phyloP scores from a whole-genome alignment of 2,113 vertebrate genomes.

The Chaenocephalus aceratus region DNA sequence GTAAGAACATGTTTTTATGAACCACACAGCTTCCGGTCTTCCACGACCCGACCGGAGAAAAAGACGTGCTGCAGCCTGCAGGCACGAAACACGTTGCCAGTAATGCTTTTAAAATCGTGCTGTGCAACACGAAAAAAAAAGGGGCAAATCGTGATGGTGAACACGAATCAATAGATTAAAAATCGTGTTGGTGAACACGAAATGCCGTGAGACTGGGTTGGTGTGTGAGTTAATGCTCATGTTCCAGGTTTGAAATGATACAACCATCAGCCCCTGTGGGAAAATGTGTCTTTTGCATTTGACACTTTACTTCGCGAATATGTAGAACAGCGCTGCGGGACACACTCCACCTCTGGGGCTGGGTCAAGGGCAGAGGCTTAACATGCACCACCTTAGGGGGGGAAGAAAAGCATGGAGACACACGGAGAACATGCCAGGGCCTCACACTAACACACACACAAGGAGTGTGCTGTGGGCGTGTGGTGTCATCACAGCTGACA shows the following conservation, averaged over 20 bases:
- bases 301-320: slow-evolving; percentile 19
- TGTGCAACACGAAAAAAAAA: too few species aligned
- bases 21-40: too few species aligned
- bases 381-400: slow-evolving; percentile 31
- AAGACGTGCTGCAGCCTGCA: too few species aligned
- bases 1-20: too few species aligned
- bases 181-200: too few species aligned
- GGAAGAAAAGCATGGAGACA: slow-evolving; percentile 13
- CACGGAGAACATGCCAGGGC: background rate
- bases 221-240: slow-evolving; percentile 8
- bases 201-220: too few species aligned
- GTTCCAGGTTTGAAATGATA: slow-evolving; percentile 8
- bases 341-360: slow-evolving; percentile 3
- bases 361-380: slow-evolving; percentile 45
- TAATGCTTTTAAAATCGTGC: too few species aligned
- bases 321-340: slow-evolving; percentile 19
- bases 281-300: slow-evolving; percentile 23
- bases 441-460: slow-evolving; percentile 9
- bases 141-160: too few species aligned
- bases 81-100: too few species aligned
- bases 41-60: too few species aligned
- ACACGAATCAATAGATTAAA: too few species aligned
- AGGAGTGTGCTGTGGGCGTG: slow-evolving; percentile 47
- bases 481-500: slow-evolving; percentile 48
- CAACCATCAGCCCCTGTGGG: slow-evolving; percentile 12